Conservation (phyloP, 1,140 invertebrate species). For the Drosophila parvula region DNA sequence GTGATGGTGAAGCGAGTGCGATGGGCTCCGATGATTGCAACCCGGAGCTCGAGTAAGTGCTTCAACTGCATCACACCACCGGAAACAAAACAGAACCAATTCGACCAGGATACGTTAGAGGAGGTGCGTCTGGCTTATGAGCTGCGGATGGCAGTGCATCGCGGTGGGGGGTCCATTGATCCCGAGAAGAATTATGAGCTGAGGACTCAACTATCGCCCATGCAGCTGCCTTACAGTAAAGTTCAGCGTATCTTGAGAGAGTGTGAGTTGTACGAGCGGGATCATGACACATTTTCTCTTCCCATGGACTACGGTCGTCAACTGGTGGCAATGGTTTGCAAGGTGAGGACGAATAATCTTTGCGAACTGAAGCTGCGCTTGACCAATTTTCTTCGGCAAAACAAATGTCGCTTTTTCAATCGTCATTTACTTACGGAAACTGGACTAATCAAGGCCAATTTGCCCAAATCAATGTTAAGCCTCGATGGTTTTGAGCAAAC, state of each 20-base stretch:
- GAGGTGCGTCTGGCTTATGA: slow-evolving; percentile 37
- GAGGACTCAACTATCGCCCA: slow-evolving; percentile 16
- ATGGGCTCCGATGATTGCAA: slow-evolving; percentile 17
- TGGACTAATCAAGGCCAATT: slow-evolving; percentile 50
- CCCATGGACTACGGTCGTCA: slow-evolving; percentile 38
- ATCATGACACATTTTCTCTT: slow-evolving; percentile 29
- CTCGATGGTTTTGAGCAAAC: slow-evolving; percentile 27
- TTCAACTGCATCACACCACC: slow-evolving; percentile 2
- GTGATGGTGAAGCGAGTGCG: slow-evolving; percentile 21
- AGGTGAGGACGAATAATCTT: slow-evolving; percentile 48
- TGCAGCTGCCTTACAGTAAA: slow-evolving; percentile 36
- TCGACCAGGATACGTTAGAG: slow-evolving; percentile 6
- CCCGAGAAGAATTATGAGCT: slow-evolving; percentile 36
- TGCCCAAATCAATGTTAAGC: slow-evolving; percentile 10
- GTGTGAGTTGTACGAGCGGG: slow-evolving; percentile 45
- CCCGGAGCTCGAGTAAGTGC: slow-evolving; percentile 16
- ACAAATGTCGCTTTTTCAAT: slow-evolving; percentile 43
- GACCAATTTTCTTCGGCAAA: slow-evolving; percentile 16
- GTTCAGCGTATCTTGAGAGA: slow-evolving; percentile 47
- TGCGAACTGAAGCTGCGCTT: slow-evolving; percentile 33
- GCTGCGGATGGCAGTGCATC: slow-evolving; percentile 52
- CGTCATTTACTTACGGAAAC: slow-evolving; percentile 41
- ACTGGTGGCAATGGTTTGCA: slow-evolving; percentile 49
- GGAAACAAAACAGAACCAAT: slow-evolving; percentile 16
- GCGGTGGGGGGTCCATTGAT: slow-evolving; percentile 49